A percentile compares a stretch with the other conserved stretches of the same genome.
phyloP scores from a whole-genome alignment of 2,113 vertebrate species.

The Microcebus jonahi region DNA sequence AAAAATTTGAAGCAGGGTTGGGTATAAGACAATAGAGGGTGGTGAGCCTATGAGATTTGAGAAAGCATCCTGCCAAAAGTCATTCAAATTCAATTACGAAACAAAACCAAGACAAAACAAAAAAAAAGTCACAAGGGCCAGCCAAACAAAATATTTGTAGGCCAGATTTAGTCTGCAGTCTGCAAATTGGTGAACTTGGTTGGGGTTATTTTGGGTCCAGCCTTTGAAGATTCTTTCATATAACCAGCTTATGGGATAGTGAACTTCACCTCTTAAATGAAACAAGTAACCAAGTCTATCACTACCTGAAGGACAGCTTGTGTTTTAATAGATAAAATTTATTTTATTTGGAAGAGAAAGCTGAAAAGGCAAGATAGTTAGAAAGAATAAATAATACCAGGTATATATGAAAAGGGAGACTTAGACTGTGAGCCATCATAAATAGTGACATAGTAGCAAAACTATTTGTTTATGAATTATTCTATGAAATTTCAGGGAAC shows the following conservation, averaged over 20 bases:
- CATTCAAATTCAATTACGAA: slow-evolving; percentile 50
- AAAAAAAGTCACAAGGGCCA: slow-evolving; percentile 48
- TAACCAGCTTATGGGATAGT: background rate
- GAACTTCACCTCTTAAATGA: slow-evolving; percentile 46
- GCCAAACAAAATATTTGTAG: slow-evolving; percentile 68
- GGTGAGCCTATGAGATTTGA: background rate
- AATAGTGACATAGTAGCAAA: background rate
- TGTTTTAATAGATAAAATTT: slow-evolving; percentile 28
- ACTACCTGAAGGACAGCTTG: background rate
- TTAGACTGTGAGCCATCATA: background rate
- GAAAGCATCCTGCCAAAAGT: slow-evolving; percentile 29
- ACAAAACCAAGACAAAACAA: slow-evolving; percentile 62
- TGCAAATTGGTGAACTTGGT: slow-evolving; percentile 39
- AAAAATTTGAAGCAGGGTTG: background rate
- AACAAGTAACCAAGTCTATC: slow-evolving; percentile 16
- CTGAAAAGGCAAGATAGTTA: slow-evolving; percentile 14
- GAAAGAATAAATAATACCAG: background rate
- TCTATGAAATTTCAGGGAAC: background rate
- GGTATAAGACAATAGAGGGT: background rate
- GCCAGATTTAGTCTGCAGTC: slow-evolving; percentile 44
- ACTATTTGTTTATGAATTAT: background rate
- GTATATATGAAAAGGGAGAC: background rate
- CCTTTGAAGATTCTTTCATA: background rate
- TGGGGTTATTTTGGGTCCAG: slow-evolving; percentile 49
- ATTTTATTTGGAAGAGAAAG: slow-evolving; percentile 1